A percentile compares a stretch with the other conserved stretches of the same genome.
Evolutionary conservation across 2,797 vertebrate species (phyloP).

Genomic region (Onychomys torridus): DNA sequence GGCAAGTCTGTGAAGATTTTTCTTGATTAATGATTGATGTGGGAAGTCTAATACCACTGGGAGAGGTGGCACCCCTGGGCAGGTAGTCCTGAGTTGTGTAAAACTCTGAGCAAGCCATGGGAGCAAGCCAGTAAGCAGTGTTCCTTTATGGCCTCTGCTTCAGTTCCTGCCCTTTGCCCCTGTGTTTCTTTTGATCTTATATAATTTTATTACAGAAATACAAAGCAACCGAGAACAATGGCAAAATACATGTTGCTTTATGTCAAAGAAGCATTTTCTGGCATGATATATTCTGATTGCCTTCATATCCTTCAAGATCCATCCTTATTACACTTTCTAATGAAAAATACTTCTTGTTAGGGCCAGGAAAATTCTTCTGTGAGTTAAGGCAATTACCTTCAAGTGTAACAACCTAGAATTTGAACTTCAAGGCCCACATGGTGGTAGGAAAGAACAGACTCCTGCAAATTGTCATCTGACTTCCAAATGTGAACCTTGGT

Average conservation of each 20-base stretch:
- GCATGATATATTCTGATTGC: not conserved
- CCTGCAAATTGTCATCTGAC: not conserved
- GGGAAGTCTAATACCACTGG: not conserved
- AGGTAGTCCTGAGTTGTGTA: not conserved
- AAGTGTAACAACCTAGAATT: not conserved
- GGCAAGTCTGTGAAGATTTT: not conserved
- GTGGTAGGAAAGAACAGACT: not conserved
- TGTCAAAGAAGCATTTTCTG: not conserved
- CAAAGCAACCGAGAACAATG: not conserved
- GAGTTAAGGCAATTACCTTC: not conserved
- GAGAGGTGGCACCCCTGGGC: not conserved
- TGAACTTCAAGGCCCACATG: not conserved
- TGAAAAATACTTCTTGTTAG: not conserved
- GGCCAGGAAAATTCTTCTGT: not conserved
- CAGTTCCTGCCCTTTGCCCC: not conserved
- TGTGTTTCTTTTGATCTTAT: not conserved
- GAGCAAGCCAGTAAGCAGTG: not conserved
- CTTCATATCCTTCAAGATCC: not conserved
- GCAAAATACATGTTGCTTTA: not conserved
- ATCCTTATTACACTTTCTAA: conserved; percentile 21
- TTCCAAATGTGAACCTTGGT: not conserved
- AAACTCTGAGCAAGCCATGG: not conserved
- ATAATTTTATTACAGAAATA: not conserved
- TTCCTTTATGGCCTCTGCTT: not conserved
- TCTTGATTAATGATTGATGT: not conserved